Evolutionary conservation across 2,888 invertebrate species (phyloP).

Genomic region (Polydrusus pterygomalis): DNA sequence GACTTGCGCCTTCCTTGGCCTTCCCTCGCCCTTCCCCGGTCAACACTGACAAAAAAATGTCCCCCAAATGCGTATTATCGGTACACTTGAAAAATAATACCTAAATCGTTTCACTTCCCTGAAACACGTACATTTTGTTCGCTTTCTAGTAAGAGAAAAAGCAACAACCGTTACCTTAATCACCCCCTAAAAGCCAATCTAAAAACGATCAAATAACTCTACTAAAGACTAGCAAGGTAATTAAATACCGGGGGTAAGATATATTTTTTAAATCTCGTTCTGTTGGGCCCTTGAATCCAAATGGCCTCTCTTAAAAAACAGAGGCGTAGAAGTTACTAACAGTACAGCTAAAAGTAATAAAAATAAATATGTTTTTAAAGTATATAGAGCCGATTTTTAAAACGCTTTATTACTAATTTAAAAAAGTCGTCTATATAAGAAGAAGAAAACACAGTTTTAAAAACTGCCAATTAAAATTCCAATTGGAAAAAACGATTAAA

Average conservation of each 20-base stretch:
- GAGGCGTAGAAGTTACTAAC: conserved; percentile 19
- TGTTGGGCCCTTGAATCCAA: conserved; percentile 42
- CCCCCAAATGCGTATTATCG: too few species aligned
- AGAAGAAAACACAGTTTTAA: too few species aligned
- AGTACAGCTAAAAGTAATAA: too few species aligned
- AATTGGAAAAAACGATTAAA: too few species aligned
- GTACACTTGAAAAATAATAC: neutral
- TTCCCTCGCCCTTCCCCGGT: too few species aligned
- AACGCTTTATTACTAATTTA: too few species aligned
- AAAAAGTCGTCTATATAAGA: too few species aligned
- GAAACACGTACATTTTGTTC: conserved; percentile 16
- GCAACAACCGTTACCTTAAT: conserved; percentile 49
- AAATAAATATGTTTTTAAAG: too few species aligned
- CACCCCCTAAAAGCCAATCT: conserved; percentile 49
- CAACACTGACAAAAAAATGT: too few species aligned
- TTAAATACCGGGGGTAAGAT: conserved; percentile 48
- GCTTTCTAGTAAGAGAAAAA: conserved; percentile 8
- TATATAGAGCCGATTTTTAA: too few species aligned
- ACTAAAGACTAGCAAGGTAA: conserved; percentile 48
- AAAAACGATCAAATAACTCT: conserved; percentile 46
- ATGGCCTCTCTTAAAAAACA: conserved; percentile 37
- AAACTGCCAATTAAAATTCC: too few species aligned
- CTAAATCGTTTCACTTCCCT: conserved; percentile 16
- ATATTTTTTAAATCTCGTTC: conserved; percentile 46
- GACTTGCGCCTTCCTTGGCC: too few species aligned